Percentiles rank a stretch among this genome's conserved stretches.
Evolutionary conservation across 2,113 vertebrate genomes (phyloP).

Genomic region (Benitochromis conjunctus): DNA sequence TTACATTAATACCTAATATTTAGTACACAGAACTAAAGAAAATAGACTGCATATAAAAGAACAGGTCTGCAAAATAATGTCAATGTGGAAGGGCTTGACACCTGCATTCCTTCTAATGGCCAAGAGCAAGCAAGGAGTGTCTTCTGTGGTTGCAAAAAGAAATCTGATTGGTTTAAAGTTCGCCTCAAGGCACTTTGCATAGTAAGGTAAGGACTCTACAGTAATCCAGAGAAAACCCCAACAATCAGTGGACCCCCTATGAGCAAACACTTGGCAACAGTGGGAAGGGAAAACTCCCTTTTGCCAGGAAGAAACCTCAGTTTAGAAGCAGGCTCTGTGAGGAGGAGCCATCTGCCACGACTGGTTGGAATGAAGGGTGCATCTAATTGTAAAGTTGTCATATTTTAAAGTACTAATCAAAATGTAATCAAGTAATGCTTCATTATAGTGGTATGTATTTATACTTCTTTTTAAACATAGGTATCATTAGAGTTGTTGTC

Average conservation of each 20-base stretch:
- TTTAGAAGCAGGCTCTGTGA: neutral
- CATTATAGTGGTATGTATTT: neutral
- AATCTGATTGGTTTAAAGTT: neutral
- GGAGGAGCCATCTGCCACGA: neutral
- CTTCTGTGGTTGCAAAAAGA: accelerated
- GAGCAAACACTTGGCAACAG: neutral
- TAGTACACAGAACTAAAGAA: neutral
- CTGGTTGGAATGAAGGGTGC: neutral
- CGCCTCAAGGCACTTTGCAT: neutral
- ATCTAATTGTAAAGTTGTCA: neutral
- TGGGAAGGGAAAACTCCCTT: neutral
- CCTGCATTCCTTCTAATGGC: neutral
- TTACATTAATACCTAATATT: neutral
- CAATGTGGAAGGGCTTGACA: accelerated
- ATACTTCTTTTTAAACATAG: neutral
- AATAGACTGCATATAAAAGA: accelerated
- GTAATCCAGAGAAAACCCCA: neutral
- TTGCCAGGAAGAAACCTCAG: neutral
- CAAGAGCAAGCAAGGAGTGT: neutral
- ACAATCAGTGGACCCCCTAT: neutral
- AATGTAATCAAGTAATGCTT: neutral
- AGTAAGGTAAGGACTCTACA: neutral
- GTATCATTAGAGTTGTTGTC: neutral
- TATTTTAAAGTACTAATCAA: neutral
- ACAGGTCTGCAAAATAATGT: neutral